Evolutionary conservation across 2,113 vertebrate species (phyloP), one percentile per base, ranked within the genome.

Genomic region (Spilogale gracilis): DNA sequence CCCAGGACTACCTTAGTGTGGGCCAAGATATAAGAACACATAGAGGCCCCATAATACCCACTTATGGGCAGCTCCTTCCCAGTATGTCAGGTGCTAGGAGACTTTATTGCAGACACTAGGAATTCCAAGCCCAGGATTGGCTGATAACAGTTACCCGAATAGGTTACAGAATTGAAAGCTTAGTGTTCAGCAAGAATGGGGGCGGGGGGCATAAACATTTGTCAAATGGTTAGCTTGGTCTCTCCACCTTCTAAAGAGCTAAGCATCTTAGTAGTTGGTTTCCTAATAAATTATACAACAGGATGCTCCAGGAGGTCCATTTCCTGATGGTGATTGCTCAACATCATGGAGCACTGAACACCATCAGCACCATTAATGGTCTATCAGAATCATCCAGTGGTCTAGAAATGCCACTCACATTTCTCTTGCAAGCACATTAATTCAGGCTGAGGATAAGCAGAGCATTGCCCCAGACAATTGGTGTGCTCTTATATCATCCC

Each of bases 201-300:
- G 7, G 16, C 38, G 56, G 9, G 18, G 48, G 27, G 25, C 9
- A 7, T 25, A 14, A 87, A 56, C 2, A 1, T 78, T 83, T 91
- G 79, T 93, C 67, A 92, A 5, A 20, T 17, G 9, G 54, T 32
- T 56, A 48, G 9, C 52, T 79, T 69, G 25, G 80, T 52, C 23
- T 61, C 89, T 74, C 76, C 20, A 82, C 21, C n/a, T 94, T 94
- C 69, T 86, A 50, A 69, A 71, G 74, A 84, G 61, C n/a, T 82
- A 20, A 89, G 18, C n/a, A 32, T 73, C 65, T 95, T 92, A 43
- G 61, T 76, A 63, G 89, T 88, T 93, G 63, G 45, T 67, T 95
- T 96, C 78, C 76, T 92, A 73, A 92, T 96, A 92, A 88, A 97
- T 96, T 76, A 80, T 95, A 79, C 69, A 94, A 32, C 20, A 65